Conservation (phyloP, 2,113 vertebrate genomes). For the Hydrolagus affinis region DNA sequence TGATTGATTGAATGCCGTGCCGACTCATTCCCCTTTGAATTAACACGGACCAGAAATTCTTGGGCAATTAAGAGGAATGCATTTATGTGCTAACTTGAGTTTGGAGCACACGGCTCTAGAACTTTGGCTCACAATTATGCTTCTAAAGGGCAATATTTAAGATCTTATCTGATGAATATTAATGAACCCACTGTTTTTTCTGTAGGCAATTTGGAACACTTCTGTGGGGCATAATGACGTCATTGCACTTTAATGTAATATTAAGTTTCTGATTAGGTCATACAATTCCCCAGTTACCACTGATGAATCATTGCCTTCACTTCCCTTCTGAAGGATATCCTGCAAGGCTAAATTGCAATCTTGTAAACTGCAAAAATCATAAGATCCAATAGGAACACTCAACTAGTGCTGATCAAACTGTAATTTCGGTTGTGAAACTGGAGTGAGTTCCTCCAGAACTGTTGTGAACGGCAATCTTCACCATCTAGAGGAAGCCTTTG, state of each 20-base stretch:
- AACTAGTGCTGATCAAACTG: too few relatives aligned
- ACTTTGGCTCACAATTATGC: not conserved
- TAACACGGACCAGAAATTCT: too few relatives aligned
- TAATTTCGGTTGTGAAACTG: too few relatives aligned
- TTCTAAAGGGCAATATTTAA: not conserved
- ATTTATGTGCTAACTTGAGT: not conserved
- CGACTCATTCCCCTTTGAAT: too few relatives aligned
- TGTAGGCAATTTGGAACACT: not conserved
- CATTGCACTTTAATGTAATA: not conserved
- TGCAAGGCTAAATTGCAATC: not conserved
- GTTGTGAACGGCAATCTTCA: too few relatives aligned
- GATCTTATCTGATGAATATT: not conserved
- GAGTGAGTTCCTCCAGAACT: too few relatives aligned
- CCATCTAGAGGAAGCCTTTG: too few relatives aligned
- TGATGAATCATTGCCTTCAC: not conserved
- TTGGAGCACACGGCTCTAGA: not conserved
- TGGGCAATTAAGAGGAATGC: not conserved
- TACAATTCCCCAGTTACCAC: not conserved
- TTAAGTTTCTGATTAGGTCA: not conserved
- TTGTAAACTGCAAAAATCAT: too few relatives aligned
- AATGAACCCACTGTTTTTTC: not conserved
- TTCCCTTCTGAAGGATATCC: not conserved
- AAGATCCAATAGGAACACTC: too few relatives aligned
- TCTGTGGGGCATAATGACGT: not conserved
- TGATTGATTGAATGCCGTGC: too few relatives aligned